Percentiles rank a stretch among this genome's conserved stretches.
phyloP scores from a whole-genome alignment of 2,797 vertebrate species.

The Centroberyx gerrardi region DNA sequence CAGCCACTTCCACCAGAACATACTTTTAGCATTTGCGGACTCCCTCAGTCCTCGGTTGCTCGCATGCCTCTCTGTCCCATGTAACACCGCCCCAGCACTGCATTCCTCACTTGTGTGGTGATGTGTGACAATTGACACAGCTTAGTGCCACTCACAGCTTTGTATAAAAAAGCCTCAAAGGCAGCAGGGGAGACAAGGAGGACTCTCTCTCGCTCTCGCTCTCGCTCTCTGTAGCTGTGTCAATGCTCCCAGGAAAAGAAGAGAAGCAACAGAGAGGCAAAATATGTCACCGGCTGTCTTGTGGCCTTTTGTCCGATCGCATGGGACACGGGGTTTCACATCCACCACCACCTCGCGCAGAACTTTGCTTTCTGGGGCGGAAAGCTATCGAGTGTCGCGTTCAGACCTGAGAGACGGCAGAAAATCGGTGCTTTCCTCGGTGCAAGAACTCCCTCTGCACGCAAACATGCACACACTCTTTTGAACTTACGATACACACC shows the following conservation, averaged over 20 bases:
- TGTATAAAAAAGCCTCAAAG: conserved; percentile 71
- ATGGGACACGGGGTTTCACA: conserved; percentile 55
- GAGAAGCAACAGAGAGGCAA: conserved; percentile 52
- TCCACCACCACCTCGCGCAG: conserved; percentile 59
- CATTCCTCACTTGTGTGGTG: conserved; percentile 74
- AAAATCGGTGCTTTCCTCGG: conserved; percentile 13
- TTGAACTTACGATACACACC: conserved; percentile 9
- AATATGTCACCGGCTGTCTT: conserved; percentile 58
- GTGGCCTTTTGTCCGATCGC: conserved; percentile 67
- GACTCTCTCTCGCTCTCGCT: conserved; percentile 47
- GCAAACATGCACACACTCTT: conserved; percentile 18
- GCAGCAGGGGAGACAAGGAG: conserved; percentile 59
- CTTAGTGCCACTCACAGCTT: conserved; percentile 77
- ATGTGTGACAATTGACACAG: conserved; percentile 82
- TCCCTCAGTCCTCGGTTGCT: conserved; percentile 43
- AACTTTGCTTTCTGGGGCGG: conserved; percentile 65
- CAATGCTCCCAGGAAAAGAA: conserved; percentile 50
- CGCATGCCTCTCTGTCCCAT: conserved; percentile 67
- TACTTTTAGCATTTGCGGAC: conserved; percentile 66
- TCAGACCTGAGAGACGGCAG: conserved; percentile 33
- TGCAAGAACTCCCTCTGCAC: conserved; percentile 23
- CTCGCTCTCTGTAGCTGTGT: conserved; percentile 38
- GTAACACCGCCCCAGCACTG: conserved; percentile 48
- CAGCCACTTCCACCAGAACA: conserved; percentile 63
- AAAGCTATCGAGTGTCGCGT: conserved; percentile 46